These are phyloP conservation scores for Panagrolaimus sp. DNA, from an alignment of 1,140 invertebrate species.

Conservation along the genomic window DNA sequence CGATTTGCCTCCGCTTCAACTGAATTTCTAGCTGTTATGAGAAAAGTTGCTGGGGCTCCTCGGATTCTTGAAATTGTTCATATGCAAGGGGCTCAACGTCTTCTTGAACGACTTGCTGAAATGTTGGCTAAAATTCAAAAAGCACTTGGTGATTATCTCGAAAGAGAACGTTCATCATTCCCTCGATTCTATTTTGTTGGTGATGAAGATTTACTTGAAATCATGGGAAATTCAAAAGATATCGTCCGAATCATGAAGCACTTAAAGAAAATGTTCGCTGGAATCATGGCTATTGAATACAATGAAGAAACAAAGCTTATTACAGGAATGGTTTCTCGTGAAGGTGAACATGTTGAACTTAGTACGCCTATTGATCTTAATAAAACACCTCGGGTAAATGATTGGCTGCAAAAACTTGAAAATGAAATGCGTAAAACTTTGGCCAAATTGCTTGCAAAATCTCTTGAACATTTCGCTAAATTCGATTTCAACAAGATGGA, in stretches of 20 bases:
- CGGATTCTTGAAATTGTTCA: constrained; percentile 97
- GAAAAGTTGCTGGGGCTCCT: constrained; percentile 88
- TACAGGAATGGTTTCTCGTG: constrained; percentile 83
- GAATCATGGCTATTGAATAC: constrained; percentile 84
- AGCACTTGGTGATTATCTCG: constrained; percentile 94
- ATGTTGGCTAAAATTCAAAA: constrained; percentile 97
- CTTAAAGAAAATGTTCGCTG: constrained; percentile 99
- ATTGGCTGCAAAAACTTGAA: constrained; percentile 90
- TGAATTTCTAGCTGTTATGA: constrained; percentile 93
- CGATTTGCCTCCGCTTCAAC: constrained; percentile 80
- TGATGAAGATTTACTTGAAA: constrained; percentile 97
- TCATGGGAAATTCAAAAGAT: constrained; percentile 99
- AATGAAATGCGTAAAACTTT: constrained; percentile 93
- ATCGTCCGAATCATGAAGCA: constrained; percentile 94
- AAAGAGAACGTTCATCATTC: constrained; percentile 93
- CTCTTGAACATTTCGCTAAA: constrained; percentile 80
- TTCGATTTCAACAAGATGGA: constrained; percentile 82
- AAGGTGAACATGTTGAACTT: constrained; percentile 92
- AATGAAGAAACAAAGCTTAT: constrained; percentile 76
- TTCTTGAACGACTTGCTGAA: constrained; percentile 94
- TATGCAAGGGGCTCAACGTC: constrained; percentile 86
- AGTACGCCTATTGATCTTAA: constrained; percentile 81
- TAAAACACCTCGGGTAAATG: constrained; percentile 94
- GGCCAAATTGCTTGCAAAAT: constrained; percentile 80
- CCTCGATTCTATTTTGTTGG: constrained; percentile 98